These are phyloP conservation scores for Nettapus auritus DNA, from an alignment of 2,113 vertebrate genomes.

Conservation along the genomic window DNA sequence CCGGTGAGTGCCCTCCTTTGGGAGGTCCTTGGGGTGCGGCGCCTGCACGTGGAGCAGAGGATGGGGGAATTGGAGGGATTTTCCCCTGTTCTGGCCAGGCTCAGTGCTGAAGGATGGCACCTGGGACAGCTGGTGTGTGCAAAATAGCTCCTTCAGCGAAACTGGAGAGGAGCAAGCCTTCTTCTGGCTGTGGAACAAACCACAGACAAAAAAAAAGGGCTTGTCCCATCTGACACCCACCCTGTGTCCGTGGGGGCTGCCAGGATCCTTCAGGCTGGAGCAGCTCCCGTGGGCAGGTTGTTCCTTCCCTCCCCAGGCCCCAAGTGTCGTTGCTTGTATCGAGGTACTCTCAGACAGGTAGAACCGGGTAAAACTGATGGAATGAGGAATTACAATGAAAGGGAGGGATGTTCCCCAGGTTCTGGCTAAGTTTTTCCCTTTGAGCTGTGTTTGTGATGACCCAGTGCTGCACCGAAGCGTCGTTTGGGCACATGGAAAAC, in stretches of 20 bases:
- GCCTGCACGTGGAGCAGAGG: not conserved
- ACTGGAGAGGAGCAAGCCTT: not conserved
- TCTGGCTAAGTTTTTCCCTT: not conserved
- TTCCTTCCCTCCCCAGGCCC: not conserved
- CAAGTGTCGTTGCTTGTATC: not conserved
- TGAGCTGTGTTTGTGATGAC: not conserved
- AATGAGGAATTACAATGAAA: not conserved
- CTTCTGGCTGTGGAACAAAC: not conserved
- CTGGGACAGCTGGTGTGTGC: not conserved
- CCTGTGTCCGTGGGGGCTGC: not conserved
- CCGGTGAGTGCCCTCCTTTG: constrained; percentile 74
- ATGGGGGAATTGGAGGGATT: not conserved
- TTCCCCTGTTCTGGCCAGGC: not conserved
- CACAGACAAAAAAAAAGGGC: not conserved
- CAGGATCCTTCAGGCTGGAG: not conserved
- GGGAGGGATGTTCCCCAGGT: not conserved
- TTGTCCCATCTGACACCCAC: not conserved
- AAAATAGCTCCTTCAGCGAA: not conserved
- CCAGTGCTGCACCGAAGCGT: not conserved
- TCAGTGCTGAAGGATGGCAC: not conserved
- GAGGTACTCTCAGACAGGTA: fast-evolving
- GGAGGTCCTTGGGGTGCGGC: fast-evolving
- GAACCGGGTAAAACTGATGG: not conserved
- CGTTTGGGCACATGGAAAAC: not conserved
- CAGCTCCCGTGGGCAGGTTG: not conserved